Evolutionary conservation across 2,797 vertebrate genomes (phyloP).

Genomic region (Sandelia bainsii): DNA sequence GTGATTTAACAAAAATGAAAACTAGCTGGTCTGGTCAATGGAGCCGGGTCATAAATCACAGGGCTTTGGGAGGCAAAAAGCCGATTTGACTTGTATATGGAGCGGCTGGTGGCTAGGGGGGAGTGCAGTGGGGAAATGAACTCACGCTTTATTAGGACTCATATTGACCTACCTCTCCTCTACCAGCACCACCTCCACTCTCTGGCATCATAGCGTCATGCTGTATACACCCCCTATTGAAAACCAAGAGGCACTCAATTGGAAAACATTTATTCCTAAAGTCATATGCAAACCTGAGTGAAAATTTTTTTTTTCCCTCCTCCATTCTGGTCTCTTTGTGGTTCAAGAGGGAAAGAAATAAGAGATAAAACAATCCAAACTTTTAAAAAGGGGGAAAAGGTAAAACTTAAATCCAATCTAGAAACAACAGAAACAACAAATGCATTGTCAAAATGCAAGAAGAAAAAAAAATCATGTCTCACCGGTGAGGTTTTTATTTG

Average conservation of each 20-base stretch:
- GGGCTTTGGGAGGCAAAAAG: slow-evolving; percentile 92
- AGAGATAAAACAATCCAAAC: slow-evolving; percentile 65
- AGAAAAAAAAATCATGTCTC: slow-evolving; percentile 63
- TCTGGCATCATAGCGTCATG: slow-evolving; percentile 53
- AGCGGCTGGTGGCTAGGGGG: slow-evolving; percentile 83
- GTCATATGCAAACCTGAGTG: slow-evolving; percentile 49
- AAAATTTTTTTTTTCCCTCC: slow-evolving; percentile 47
- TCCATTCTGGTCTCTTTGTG: slow-evolving; percentile 46
- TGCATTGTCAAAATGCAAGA: slow-evolving; percentile 74
- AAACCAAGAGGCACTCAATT: slow-evolving; percentile 57
- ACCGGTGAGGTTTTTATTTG: slow-evolving; percentile 80
- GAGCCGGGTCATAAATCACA: slow-evolving; percentile 97
- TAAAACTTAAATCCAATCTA: slow-evolving; percentile 74
- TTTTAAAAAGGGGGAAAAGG: slow-evolving; percentile 60
- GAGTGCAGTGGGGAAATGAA: slow-evolving; percentile 85
- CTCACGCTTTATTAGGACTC: slow-evolving; percentile 85
- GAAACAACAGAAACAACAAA: slow-evolving; percentile 78
- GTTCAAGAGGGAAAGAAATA: slow-evolving; percentile 38
- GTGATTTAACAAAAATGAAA: slow-evolving; percentile 99
- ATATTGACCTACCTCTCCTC: slow-evolving; percentile 84
- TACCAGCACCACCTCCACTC: slow-evolving; percentile 59
- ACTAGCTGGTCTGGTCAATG: slow-evolving; percentile 96
- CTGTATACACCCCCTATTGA: slow-evolving; percentile 52
- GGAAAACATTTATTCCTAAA: slow-evolving; percentile 67
- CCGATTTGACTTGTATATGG: slow-evolving; percentile 98